These are phyloP conservation scores for Vireo altiloquus DNA, from an alignment of 2,113 vertebrate species.

Conservation along the genomic window DNA sequence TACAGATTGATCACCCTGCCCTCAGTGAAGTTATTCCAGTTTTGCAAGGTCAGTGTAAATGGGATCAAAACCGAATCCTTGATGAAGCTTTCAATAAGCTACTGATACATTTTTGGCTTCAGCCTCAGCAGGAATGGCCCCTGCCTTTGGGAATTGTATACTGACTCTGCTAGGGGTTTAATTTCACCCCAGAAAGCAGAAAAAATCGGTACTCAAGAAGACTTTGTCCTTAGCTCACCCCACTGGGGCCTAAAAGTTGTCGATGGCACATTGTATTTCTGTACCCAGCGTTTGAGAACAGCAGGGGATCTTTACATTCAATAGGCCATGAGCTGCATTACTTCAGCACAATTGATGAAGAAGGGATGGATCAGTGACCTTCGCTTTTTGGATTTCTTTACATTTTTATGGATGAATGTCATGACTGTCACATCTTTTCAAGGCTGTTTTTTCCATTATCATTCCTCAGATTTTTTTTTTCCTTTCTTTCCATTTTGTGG, in stretches of 20 bases:
- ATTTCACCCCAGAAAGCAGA: slow-evolving; percentile 7
- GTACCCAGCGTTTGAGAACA: background rate
- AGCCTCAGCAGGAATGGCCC: background rate
- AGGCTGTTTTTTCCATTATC: background rate
- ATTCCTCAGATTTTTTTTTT: background rate
- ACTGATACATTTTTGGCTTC: slow-evolving; percentile 2
- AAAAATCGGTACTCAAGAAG: background rate
- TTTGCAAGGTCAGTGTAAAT: slow-evolving; percentile 15
- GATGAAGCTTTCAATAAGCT: slow-evolving; percentile 25
- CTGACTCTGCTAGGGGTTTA: background rate
- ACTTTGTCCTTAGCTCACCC: slow-evolving; percentile 46
- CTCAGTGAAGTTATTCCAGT: background rate
- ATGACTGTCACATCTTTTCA: slow-evolving; percentile 8
- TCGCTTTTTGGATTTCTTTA: slow-evolving; percentile 23
- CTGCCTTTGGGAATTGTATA: background rate
- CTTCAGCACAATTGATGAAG: slow-evolving; percentile 37
- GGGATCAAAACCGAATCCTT: slow-evolving; percentile 13
- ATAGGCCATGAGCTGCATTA: slow-evolving; percentile 35
- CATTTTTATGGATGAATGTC: slow-evolving; percentile 47
- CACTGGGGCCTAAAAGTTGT: slow-evolving; percentile 18
- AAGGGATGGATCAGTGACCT: slow-evolving; percentile 29
- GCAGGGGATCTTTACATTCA: slow-evolving; percentile 42
- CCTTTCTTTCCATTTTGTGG: background rate
- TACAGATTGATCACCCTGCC: background rate
- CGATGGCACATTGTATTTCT: slow-evolving; percentile 16